Evolutionary conservation across 2,113 vertebrate species (phyloP).

Genomic region (Eurypyga helias): DNA sequence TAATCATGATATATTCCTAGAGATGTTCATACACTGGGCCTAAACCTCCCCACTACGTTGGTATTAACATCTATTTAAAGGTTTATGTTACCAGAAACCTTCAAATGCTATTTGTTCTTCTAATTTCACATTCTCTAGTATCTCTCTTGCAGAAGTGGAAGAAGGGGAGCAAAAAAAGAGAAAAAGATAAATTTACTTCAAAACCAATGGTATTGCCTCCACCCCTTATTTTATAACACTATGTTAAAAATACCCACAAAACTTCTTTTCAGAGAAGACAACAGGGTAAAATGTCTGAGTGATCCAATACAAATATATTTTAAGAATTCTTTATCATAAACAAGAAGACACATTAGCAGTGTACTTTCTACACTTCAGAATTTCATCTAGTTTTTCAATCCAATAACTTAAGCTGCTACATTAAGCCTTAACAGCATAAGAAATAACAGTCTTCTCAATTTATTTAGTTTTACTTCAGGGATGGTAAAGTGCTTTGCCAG

Average conservation of each 20-base stretch:
- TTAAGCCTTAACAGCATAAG: not conserved
- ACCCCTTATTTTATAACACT: accelerated
- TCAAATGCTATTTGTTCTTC: not conserved
- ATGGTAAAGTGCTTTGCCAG: conserved; percentile 32
- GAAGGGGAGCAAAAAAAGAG: not conserved
- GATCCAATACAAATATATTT: not conserved
- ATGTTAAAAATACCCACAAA: not conserved
- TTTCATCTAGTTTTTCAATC: not conserved
- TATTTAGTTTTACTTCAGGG: conserved; percentile 53
- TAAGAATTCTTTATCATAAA: not conserved
- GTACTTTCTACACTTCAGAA: not conserved
- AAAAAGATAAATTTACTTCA: not conserved
- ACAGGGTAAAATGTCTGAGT: not conserved
- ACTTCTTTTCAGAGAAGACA: not conserved
- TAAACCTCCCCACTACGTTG: not conserved
- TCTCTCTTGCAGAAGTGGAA: not conserved
- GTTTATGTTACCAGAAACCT: not conserved
- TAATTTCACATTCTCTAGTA: not conserved
- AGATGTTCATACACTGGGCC: not conserved
- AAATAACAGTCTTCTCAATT: conserved; percentile 31
- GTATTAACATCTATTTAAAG: not conserved
- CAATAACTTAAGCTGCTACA: not conserved
- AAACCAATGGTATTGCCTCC: accelerated
- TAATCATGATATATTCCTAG: not conserved
- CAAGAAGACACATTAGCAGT: not conserved